phyloP scores from a whole-genome alignment of 2,888 invertebrate genomes.

The Heliconius sara region DNA sequence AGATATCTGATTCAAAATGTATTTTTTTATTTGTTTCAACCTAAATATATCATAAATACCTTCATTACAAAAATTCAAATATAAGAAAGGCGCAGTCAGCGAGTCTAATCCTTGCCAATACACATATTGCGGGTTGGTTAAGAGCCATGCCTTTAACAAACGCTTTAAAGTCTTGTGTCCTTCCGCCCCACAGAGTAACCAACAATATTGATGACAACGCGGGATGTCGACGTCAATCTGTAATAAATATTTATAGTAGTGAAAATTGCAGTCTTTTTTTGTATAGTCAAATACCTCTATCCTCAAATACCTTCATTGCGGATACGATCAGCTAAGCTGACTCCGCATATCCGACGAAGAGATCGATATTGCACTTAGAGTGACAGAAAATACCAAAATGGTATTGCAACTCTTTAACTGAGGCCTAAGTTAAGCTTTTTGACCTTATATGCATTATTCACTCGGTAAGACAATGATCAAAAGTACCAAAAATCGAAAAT shows the following conservation, averaged over 20 bases:
- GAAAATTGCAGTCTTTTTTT: too few relatives aligned
- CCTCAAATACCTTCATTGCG: too few relatives aligned
- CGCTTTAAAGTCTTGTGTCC: constrained; percentile 96
- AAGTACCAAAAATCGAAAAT: too few relatives aligned
- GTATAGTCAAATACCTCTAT: too few relatives aligned
- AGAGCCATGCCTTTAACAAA: constrained; percentile 98
- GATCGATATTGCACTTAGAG: too few relatives aligned
- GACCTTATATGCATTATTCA: too few relatives aligned
- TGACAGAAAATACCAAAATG: too few relatives aligned
- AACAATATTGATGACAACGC: constrained; percentile 99
- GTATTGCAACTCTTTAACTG: too few relatives aligned
- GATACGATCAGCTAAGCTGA: too few relatives aligned
- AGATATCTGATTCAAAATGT: background rate
- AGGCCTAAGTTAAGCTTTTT: too few relatives aligned
- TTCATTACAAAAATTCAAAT: constrained; percentile 98
- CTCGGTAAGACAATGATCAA: too few relatives aligned
- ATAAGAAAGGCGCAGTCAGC: constrained; percentile 97
- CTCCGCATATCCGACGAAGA: too few relatives aligned
- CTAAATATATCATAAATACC: constrained; percentile 80
- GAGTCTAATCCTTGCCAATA: constrained; percentile 99
- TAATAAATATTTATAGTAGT: constrained; percentile 36
- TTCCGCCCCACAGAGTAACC: constrained; percentile 95
- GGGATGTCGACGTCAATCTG: constrained; percentile 99
- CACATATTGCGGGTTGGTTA: constrained; percentile 96
- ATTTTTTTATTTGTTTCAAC: background rate